A percentile compares a stretch with the other conserved stretches of the same genome.
Evolutionary conservation across 2,113 vertebrate species (phyloP).

Genomic region (Lucifuga dentata): DNA sequence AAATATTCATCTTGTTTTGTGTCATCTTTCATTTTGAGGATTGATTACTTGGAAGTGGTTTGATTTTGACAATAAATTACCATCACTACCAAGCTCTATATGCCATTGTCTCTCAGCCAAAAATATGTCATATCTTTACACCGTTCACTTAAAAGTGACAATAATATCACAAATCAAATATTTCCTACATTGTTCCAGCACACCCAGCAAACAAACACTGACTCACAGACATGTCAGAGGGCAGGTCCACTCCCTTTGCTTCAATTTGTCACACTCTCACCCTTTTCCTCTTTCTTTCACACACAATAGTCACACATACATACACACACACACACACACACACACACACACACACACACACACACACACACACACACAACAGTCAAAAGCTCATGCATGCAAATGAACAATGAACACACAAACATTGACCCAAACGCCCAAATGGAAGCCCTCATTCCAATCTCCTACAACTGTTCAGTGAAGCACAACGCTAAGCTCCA

Average conservation of each 20-base stretch:
- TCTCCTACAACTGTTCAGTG: constrained; percentile 46
- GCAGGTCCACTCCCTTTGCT: constrained; percentile 56
- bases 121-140: constrained; percentile 14
- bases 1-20: neutral
- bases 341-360: constrained; percentile 6
- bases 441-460: constrained; percentile 43
- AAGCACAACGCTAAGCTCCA: constrained; percentile 56
- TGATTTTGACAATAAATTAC: neutral
- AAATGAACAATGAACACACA: constrained; percentile 26
- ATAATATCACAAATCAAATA: constrained; percentile 22
- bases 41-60: neutral
- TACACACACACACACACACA: constrained; percentile 2
- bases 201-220: constrained; percentile 61
- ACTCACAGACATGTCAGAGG: constrained; percentile 36
- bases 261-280: constrained; percentile 30
- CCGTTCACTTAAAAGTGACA: constrained; percentile 10
- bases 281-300: constrained; percentile 32
- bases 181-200: constrained; percentile 43
- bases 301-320: neutral
- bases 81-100: neutral
- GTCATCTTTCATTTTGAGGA: neutral
- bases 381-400: constrained; percentile 33
- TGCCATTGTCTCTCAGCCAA: constrained; percentile 7
- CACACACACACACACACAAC: constrained; percentile 11
- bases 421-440: constrained; percentile 18